Percentiles rank a stretch among this genome's conserved stretches.
Conservation (phyloP, 2,797 vertebrate species). For the Ambastaia sidthimunki region DNA sequence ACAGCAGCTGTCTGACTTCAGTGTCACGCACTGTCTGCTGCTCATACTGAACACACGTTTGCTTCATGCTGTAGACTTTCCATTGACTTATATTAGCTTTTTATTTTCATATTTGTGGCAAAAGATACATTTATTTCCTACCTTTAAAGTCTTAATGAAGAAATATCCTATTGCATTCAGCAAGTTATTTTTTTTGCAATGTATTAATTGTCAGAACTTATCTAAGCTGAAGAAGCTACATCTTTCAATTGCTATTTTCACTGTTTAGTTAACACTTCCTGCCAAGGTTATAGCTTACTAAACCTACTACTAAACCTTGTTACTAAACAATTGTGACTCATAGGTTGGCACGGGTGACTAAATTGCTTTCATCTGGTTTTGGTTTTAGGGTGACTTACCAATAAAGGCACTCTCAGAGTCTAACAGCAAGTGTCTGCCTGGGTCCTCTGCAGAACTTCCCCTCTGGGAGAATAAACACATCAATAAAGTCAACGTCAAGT, state of each 20-base stretch:
- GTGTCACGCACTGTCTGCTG: slow-evolving; percentile 16
- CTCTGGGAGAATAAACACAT: slow-evolving; percentile 63
- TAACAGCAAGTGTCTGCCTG: slow-evolving; percentile 66
- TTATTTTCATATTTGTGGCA: too few species aligned
- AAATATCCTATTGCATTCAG: too few species aligned
- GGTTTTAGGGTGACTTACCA: slow-evolving; percentile 74
- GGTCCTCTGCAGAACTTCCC: slow-evolving; percentile 44
- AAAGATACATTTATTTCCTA: too few species aligned
- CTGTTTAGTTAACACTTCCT: slow-evolving; percentile 52
- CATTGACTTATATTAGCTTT: too few species aligned
- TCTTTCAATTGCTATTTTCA: too few species aligned
- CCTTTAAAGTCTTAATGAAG: too few species aligned
- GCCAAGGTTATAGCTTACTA: too few species aligned
- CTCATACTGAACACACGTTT: background rate
- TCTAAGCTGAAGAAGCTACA: too few species aligned
- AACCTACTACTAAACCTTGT: slow-evolving; percentile 42
- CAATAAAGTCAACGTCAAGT: slow-evolving; percentile 28
- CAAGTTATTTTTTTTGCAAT: too few species aligned
- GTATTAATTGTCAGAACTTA: too few species aligned
- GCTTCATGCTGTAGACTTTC: background rate
- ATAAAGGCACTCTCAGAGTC: slow-evolving; percentile 80
- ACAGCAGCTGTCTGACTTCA: slow-evolving; percentile 55
- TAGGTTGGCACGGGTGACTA: background rate
- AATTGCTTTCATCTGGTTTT: background rate
- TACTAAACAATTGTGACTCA: slow-evolving; percentile 25